Evolutionary conservation across 2,113 vertebrate species (phyloP).

Genomic region (Ursus arctos): DNA sequence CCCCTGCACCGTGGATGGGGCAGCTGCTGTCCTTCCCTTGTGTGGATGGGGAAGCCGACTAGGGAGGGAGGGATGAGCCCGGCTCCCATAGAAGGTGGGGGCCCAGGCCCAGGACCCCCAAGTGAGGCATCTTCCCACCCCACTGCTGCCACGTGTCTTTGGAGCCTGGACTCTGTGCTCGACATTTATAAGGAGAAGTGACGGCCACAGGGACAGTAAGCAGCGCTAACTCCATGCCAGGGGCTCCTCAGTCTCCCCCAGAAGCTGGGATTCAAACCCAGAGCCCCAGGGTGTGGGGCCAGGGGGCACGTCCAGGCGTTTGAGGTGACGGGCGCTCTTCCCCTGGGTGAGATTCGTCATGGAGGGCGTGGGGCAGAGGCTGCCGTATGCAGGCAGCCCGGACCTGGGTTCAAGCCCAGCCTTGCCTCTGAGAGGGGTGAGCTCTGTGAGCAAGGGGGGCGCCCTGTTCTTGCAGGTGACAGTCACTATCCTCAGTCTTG

Average conservation of each 20-base stretch:
- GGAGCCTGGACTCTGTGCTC: background rate
- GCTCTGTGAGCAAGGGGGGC: background rate
- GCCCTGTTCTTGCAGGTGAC: background rate
- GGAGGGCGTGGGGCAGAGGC: background rate
- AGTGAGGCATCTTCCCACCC: background rate
- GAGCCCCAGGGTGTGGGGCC: background rate
- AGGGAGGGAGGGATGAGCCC: background rate
- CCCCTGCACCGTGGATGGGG: no score
- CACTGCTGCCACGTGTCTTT: background rate
- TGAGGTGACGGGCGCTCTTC: background rate
- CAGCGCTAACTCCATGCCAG: background rate
- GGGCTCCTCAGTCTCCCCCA: no score
- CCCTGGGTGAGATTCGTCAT: background rate
- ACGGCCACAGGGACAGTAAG: background rate
- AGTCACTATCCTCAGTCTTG: background rate
- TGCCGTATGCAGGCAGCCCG: rapidly evolving
- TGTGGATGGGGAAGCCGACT: background rate
- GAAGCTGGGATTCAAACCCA: background rate
- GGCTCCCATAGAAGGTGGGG: background rate
- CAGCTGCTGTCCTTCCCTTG: background rate
- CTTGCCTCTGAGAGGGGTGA: background rate
- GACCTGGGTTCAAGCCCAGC: background rate
- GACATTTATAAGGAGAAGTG: background rate
- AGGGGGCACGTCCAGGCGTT: background rate
- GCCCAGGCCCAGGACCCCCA: background rate